phyloP scores from a whole-genome alignment of 2,113 vertebrate species.

The Ictalurus furcatus region DNA sequence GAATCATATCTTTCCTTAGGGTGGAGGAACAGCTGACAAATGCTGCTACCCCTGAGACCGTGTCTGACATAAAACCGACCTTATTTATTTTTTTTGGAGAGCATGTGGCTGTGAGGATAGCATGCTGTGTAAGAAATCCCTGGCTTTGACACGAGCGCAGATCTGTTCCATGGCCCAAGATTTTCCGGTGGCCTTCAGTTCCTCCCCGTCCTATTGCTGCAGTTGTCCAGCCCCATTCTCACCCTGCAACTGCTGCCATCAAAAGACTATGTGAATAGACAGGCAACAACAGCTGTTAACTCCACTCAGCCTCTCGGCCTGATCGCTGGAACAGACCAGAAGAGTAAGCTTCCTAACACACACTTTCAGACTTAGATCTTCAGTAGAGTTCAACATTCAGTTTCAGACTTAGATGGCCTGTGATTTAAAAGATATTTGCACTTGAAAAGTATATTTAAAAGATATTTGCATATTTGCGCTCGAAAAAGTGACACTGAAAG shows the following conservation, averaged over 20 bases:
- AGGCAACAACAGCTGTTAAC: slow-evolving; percentile 65
- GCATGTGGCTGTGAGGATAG: slow-evolving; percentile 61
- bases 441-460: not conserved
- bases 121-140: slow-evolving; percentile 62
- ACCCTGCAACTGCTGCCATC: slow-evolving; percentile 60
- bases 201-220: slow-evolving; percentile 47
- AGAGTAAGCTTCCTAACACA: not conserved
- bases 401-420: too few species aligned
- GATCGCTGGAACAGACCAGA: not conserved
- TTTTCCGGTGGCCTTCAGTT: slow-evolving; percentile 61
- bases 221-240: slow-evolving; percentile 66
- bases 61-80: slow-evolving; percentile 60
- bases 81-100: slow-evolving; percentile 61
- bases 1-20: slow-evolving; percentile 37
- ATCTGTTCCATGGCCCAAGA: slow-evolving; percentile 61
- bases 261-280: slow-evolving; percentile 67
- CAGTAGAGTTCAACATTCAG: not conserved
- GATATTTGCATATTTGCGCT: not conserved
- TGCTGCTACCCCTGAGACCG: slow-evolving; percentile 46
- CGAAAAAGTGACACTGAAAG: not conserved
- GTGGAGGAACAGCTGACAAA: slow-evolving; percentile 44
- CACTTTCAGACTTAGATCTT: not conserved
- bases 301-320: slow-evolving; percentile 13
- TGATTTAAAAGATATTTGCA: not conserved
- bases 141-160: slow-evolving; percentile 67